Percentiles rank a stretch among this genome's conserved stretches.
These are phyloP conservation scores for Ceryle rudis DNA, from an alignment of 2,797 vertebrate genomes.

Conservation along the genomic window DNA sequence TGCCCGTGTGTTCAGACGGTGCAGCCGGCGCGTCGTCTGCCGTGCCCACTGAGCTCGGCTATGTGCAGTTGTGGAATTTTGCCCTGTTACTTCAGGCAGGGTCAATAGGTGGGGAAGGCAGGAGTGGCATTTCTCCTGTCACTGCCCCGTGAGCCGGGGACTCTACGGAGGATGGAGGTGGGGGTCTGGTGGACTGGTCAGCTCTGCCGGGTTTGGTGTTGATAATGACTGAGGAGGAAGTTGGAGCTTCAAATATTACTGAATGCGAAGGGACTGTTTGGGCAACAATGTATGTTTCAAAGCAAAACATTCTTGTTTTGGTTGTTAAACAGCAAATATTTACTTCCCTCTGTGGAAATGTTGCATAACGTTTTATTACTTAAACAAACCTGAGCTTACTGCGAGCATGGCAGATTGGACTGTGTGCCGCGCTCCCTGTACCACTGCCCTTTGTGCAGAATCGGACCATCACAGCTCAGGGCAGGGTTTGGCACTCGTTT, in stretches of 20 bases:
- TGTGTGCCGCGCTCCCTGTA: background rate
- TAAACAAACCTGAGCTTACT: background rate
- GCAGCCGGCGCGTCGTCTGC: background rate
- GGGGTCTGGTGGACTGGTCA: background rate
- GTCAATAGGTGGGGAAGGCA: background rate
- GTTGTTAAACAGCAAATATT: background rate
- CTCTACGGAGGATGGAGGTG: fast-evolving
- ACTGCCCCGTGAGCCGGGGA: fast-evolving
- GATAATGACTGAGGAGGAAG: background rate
- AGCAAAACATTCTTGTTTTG: background rate
- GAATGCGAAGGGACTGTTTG: background rate
- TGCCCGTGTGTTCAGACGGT: fast-evolving
- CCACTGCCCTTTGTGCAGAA: background rate
- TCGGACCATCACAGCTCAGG: fast-evolving
- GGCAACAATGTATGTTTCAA: background rate
- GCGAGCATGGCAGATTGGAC: background rate
- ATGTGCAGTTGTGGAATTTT: fast-evolving
- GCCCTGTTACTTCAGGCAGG: background rate
- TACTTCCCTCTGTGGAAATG: background rate
- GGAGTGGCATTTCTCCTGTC: background rate
- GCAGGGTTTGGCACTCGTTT: fast-evolving
- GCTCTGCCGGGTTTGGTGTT: background rate
- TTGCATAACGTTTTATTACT: background rate
- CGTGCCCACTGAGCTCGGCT: fast-evolving
- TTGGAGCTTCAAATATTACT: background rate